Evolutionary conservation across 2,113 vertebrate genomes (phyloP), one percentile per base, ranked within the genome.

Genomic region (Saccopteryx bilineata): DNA sequence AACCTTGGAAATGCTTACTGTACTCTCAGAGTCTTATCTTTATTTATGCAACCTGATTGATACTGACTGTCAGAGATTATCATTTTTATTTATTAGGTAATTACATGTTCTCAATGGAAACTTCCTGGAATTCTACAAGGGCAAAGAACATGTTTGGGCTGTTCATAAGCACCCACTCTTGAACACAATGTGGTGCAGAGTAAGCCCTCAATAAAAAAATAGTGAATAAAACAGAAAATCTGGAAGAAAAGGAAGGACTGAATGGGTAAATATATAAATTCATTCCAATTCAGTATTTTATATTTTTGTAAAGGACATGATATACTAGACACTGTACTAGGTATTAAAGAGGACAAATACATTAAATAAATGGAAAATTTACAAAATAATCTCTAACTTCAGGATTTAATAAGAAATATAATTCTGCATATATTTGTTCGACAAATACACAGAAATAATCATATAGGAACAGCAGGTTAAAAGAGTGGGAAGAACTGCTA

Each of bases 371-470:
- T 33, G 58, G 26, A n/a, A 33, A 7, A 87, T 66, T 84, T 84
- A 68, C 21, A 46, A 33, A 75, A 54, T 5, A 0, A 87, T 28
- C 14, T 75, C 1, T 48, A 58, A 46, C 6, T 4, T 80, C 39
- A 60, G 23, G 61, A 80, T 48, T 60, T 69, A 75, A 26, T 82
- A 46, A 91, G 54, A 93, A 81, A 80, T n/a, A 60, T 15, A 63
- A 46, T 4, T 39, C 24, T 19, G 1, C 0, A 24, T 1, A 24
- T 65, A 61, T 5, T 82, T 46, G 15, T 50, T 50, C 46, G 5
- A 6, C 24, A 87, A 75, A 46, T 21, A 31, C 3, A 84, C 17
- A 88, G 9, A 15, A 11, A 2, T 24, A 5, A 21, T 54, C 26
- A 52, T 23, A 15, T 56, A 60, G 8, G 14, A 80, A 9, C 5